A percentile compares a stretch with the other conserved stretches of the same genome.
Evolutionary conservation across 2,888 invertebrate genomes (phyloP).

Genomic region (Deilephila elpenor): DNA sequence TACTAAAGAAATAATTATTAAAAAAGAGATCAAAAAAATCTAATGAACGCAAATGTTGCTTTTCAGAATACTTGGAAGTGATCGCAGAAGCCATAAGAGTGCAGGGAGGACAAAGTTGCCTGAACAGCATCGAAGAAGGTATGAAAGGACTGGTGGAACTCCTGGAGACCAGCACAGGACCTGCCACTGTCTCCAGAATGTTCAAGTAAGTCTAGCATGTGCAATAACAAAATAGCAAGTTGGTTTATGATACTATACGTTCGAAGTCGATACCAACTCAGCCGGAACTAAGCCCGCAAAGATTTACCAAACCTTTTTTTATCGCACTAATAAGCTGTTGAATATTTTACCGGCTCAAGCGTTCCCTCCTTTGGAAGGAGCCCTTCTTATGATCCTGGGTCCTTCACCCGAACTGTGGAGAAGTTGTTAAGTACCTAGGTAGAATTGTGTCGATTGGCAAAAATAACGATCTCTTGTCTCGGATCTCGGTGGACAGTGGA

Average conservation of each 20-base stretch:
- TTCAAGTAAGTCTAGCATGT: constrained; percentile 69
- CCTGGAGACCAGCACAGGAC: constrained; percentile 56
- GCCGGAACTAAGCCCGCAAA: too few species aligned
- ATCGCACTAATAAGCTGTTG: too few species aligned
- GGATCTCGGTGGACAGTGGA: too few species aligned
- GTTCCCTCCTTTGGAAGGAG: too few species aligned
- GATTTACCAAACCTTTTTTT: too few species aligned
- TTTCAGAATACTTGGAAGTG: constrained; percentile 83
- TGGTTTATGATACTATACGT: background rate
- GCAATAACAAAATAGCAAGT: background rate
- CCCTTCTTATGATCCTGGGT: too few species aligned
- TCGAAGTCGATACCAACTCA: background rate
- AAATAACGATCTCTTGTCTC: too few species aligned
- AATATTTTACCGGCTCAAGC: too few species aligned
- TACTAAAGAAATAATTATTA: too few species aligned
- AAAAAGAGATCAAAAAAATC: background rate
- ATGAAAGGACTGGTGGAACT: constrained; percentile 60
- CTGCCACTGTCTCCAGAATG: constrained; percentile 60
- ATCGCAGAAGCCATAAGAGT: constrained; percentile 72
- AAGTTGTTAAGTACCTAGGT: too few species aligned
- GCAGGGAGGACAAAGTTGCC: constrained; percentile 72
- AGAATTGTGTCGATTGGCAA: too few species aligned
- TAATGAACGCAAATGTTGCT: background rate
- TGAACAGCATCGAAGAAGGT: constrained; percentile 65
- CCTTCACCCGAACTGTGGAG: too few species aligned